Percentiles rank a stretch among this genome's conserved stretches.
Evolutionary conservation across 2,797 vertebrate species (phyloP).

Genomic region (Acrossocheilus fasciatus): DNA sequence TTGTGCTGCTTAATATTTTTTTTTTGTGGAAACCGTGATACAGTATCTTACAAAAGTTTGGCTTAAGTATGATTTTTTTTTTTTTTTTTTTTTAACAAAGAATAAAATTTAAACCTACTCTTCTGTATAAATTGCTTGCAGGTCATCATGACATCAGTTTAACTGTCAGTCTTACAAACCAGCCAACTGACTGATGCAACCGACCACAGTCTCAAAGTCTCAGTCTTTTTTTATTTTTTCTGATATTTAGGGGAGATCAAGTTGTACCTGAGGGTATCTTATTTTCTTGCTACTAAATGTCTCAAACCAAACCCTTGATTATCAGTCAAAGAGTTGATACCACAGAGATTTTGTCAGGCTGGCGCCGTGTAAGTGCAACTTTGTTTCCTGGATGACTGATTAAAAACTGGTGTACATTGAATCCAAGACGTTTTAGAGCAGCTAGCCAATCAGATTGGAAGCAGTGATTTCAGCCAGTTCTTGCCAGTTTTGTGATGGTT

Average conservation of each 20-base stretch:
- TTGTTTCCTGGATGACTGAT: slow-evolving; percentile 21
- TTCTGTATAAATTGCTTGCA: not conserved
- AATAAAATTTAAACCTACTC: not conserved
- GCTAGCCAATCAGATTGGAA: slow-evolving; percentile 7
- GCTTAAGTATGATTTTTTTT: not conserved
- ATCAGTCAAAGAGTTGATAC: slow-evolving; percentile 7
- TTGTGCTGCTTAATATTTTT: too few relatives aligned
- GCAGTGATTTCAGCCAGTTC: slow-evolving; percentile 2
- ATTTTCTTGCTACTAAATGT: slow-evolving; percentile 15
- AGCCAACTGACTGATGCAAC: slow-evolving; percentile 5
- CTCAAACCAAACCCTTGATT: not conserved
- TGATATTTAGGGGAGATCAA: not conserved
- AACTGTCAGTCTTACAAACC: not conserved
- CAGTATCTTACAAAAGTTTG: not conserved
- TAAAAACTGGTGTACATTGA: not conserved
- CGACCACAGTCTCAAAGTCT: not conserved
- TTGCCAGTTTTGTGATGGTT: not conserved
- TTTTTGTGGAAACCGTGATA: too few relatives aligned
- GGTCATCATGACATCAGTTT: not conserved
- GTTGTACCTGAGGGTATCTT: not conserved
- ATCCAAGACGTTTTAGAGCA: not conserved
- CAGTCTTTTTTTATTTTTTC: not conserved
- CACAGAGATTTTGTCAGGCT: not conserved
- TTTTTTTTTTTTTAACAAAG: too few relatives aligned
- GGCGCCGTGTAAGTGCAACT: slow-evolving; percentile 28